Base-by-base conservation (phyloP, 2,888 invertebrate species). In the Leptopilina syphax region DNA sequence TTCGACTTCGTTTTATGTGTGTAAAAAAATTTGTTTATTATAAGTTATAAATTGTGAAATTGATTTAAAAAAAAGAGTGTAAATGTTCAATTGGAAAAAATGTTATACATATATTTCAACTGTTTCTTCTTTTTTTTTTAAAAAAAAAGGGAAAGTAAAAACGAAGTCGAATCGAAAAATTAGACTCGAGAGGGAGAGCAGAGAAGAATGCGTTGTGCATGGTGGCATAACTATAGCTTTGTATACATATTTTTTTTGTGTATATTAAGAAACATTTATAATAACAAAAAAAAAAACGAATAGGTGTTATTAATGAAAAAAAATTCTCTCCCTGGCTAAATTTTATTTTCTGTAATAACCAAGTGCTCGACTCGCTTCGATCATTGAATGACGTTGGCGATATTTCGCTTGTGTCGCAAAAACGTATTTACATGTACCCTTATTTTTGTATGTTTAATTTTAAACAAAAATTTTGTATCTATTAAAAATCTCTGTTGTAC, bases 111-210 rank as follows among this genome's bases (percentile, higher is more conserved):
- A 44, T 44, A 44, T 44, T 8, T 44, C 6, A 8, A 44, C 8
- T n/a, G 7, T 65, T 13, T 57, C 1, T 80, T 76, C 8, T 54
- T n/a, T 34, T 77, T 81, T 27, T 3, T 34, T 34, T 1, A n/a
- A 18, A 18, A 18, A 18, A 18, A 34, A 73, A 81, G 66, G 65
- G 77, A 68, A 77, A 65, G 66, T 78, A 68, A 79, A 18, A 84
- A 89, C 86, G 86, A 85, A 90, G 89, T 89, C 87, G 88, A 82
- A 90, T 88, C 88, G 90, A 87, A 84, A 83, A 82, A 83, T 82
- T 18, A 82, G 84, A 87, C 86, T 86, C 86, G 80, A 87, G 80
- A 87, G 82, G 84, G 85, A 83, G 79, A 84, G 82, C 84, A 83
- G 84, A 83, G 83, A 84, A 81, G 83, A 81, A 83, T 82, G 83